Evolutionary conservation across 1,140 invertebrate genomes (phyloP).

Genomic region (Hylaeus anthracinus): DNA sequence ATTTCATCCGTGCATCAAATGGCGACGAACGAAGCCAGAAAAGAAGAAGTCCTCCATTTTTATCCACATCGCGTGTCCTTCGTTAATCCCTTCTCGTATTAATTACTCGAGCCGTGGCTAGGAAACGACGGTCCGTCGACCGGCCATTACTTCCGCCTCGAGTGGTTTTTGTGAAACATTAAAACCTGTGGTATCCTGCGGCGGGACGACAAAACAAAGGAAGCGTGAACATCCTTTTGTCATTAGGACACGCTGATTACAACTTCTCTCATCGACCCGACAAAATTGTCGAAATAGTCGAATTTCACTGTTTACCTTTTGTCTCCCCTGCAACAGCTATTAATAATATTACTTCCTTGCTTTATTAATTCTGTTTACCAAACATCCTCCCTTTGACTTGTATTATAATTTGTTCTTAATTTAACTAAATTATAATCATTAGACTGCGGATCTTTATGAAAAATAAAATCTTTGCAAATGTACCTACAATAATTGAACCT

Average conservation of each 20-base stretch:
- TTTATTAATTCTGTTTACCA: too few species aligned
- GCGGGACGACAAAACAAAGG: neutral
- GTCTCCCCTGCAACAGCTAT: too few species aligned
- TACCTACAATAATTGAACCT: too few species aligned
- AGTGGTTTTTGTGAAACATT: slow-evolving; percentile 22
- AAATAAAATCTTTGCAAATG: too few species aligned
- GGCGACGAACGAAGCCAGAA: neutral
- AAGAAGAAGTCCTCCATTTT: neutral
- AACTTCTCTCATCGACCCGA: neutral
- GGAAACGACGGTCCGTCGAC: slow-evolving; percentile 28
- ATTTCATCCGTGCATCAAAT: neutral
- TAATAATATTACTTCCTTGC: too few species aligned
- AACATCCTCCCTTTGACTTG: too few species aligned
- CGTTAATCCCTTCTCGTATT: slow-evolving; percentile 27
- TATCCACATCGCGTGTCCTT: slow-evolving; percentile 13
- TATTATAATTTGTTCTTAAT: too few species aligned
- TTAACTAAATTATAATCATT: too few species aligned
- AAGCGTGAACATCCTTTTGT: neutral
- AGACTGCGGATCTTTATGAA: too few species aligned
- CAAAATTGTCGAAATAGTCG: too few species aligned
- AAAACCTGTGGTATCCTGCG: neutral
- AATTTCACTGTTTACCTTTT: too few species aligned
- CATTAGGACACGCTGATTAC: neutral
- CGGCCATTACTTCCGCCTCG: slow-evolving; percentile 20
- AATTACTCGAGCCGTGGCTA: slow-evolving; percentile 11